Evolutionary conservation across 2,797 vertebrate species (phyloP).

Genomic region (Paratrypauchen microcephalus): DNA sequence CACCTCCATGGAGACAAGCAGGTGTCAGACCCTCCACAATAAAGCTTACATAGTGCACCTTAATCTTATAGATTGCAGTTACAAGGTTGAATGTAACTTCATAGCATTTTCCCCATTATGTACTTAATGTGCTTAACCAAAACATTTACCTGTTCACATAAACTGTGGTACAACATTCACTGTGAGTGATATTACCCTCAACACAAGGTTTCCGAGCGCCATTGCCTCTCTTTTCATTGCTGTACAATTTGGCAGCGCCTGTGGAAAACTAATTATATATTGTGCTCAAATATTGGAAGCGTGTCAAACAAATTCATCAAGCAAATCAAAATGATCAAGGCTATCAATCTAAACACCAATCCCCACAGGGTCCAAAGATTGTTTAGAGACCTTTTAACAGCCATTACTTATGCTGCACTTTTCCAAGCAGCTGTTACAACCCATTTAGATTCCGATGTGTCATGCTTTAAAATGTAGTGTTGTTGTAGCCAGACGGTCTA

Average conservation of each 20-base stretch:
- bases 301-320: constrained; percentile 15
- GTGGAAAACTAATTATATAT: constrained; percentile 22
- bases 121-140: not conserved
- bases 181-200: not conserved
- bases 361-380: not conserved
- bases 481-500: constrained; percentile 23
- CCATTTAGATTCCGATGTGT: constrained; percentile 6
- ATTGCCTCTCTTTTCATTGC: constrained; percentile 13
- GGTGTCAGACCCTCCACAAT: not conserved
- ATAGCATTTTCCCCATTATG: not conserved
- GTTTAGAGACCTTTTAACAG: constrained; percentile 9
- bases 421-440: constrained; percentile 28
- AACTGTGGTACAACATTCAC: not conserved
- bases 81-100: not conserved
- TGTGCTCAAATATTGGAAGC: constrained; percentile 18
- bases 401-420: constrained; percentile 11
- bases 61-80: not conserved
- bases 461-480: constrained; percentile 4
- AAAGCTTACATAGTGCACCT: not conserved
- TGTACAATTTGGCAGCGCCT: constrained; percentile 12
- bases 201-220: not conserved
- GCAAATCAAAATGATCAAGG: constrained; percentile 18
- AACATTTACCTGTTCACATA: not conserved
- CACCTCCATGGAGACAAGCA: not conserved
- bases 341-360: not conserved